Percentiles rank a stretch among this genome's conserved stretches.
Conservation (phyloP, 2,797 vertebrate species). For the Telmatherina bonti region DNA sequence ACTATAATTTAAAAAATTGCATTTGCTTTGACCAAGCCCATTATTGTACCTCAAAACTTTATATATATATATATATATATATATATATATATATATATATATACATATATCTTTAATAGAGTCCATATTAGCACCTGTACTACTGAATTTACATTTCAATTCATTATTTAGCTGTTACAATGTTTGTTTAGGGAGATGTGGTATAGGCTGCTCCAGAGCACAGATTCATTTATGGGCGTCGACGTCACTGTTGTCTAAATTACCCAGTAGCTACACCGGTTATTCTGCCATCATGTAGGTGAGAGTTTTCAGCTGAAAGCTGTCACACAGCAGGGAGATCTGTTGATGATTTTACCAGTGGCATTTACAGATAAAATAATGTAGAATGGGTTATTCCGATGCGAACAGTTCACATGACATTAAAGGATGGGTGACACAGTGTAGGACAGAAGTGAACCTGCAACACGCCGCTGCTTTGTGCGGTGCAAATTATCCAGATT, state of each 20-base stretch:
- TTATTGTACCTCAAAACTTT: no score
- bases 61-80: no score
- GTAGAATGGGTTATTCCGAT: not conserved
- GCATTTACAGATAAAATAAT: not conserved
- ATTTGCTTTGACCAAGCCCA: not conserved
- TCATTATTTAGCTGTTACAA: not conserved
- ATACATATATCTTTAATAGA: no score
- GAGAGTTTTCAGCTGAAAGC: not conserved
- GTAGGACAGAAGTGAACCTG: not conserved
- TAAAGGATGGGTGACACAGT: not conserved
- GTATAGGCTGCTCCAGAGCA: no score
- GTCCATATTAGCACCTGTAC: no score
- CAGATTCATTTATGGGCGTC: not conserved
- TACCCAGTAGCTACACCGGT: conserved; percentile 33
- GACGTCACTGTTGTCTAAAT: not conserved
- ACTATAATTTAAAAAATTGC: not conserved
- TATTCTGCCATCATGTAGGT: conserved; percentile 10
- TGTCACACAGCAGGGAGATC: not conserved
- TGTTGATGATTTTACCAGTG: not conserved
- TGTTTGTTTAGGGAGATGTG: no score
- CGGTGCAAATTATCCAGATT: not conserved
- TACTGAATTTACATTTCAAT: not conserved
- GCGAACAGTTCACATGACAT: not conserved
- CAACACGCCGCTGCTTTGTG: not conserved
- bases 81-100: no score